Evolutionary conservation across 2,797 vertebrate genomes (phyloP), one percentile per base, ranked within the genome.

Genomic region (Eurystomus glaucurus): DNA sequence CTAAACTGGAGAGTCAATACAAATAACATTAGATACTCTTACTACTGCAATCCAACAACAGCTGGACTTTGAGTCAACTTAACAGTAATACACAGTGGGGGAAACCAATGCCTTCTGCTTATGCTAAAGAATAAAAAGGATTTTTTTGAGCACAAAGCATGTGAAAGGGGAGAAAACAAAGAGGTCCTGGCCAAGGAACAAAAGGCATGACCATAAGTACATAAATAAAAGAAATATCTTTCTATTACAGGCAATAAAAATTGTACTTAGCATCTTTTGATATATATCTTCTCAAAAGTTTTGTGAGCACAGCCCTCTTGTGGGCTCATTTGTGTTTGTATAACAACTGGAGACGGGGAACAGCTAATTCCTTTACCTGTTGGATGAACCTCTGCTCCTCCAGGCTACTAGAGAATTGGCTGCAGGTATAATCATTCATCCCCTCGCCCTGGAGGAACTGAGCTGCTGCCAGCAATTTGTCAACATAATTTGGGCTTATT

Each of bases 301-400:
- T 93, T 96, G 96, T 14, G 75, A 97, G 96, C 96, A 97, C 89
- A 95, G 96, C 94, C 96, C 97, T 97, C 97, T 95, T 96, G 95
- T 97, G 96, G 97, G 95, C 95, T 97, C 86, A 92, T 93, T 93
- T 95, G 92, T 91, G 96, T 95, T 87, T 80, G 84, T 91, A 71
- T 77, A 95, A 91, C 89, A 92, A 95, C 84, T 90, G 91, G 75
- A 94, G 55, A 74, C 11, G 4, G 26, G 75, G 78, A 95, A 74
- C 2, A 1, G 64, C 85, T 87, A 83, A 92, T 79, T 97, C 60
- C 81, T 94, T 74, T 66, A 95, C 79, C 81, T 93, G 85, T 55
- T 91, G 97, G 91, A 92, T 8, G 25, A 79, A 85, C 43, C 75
- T 75, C 81, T 0, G 6, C 58, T 95, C 94, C 93, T 94, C 57